Evolutionary conservation across 1,140 invertebrate genomes (phyloP).

Genomic region (Drosophila guanche): DNA sequence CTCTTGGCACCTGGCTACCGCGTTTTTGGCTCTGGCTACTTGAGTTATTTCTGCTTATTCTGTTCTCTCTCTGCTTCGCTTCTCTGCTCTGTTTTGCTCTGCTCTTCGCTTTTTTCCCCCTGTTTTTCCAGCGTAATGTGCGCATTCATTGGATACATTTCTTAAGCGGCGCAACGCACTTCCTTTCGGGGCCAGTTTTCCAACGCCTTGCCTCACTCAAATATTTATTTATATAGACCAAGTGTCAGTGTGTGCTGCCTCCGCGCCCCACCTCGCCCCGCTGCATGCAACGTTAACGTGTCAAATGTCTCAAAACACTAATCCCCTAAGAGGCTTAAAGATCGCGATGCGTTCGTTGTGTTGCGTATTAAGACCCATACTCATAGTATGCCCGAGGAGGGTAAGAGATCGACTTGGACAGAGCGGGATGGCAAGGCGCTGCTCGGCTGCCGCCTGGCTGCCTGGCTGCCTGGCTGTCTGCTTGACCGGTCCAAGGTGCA

Average conservation of each 20-base stretch:
- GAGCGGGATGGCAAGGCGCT: slow-evolving; percentile 1
- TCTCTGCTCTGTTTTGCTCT: not conserved
- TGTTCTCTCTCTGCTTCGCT: not conserved
- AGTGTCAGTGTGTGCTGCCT: slow-evolving; percentile 22
- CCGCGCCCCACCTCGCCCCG: not conserved
- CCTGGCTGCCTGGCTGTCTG: slow-evolving; percentile 53
- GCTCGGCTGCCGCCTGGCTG: slow-evolving; percentile 31
- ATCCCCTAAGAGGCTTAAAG: slow-evolving; percentile 81
- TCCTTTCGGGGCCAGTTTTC: slow-evolving; percentile 61
- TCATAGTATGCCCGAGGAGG: too few species aligned
- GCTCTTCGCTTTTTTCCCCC: not conserved
- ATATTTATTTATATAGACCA: slow-evolving; percentile 64
- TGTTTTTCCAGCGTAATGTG: slow-evolving; percentile 9
- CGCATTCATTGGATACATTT: slow-evolving; percentile 63
- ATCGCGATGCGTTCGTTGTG: slow-evolving; percentile 68
- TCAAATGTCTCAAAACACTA: slow-evolving; percentile 82
- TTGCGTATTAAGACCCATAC: slow-evolving; percentile 40
- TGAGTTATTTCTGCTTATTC: not conserved
- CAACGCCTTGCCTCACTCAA: slow-evolving; percentile 20
- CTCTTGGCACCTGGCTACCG: too few species aligned
- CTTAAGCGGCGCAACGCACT: slow-evolving; percentile 64
- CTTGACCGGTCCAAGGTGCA: slow-evolving; percentile 43
- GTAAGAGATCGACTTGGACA: too few species aligned
- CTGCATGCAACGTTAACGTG: slow-evolving; percentile 73
- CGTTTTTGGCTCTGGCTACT: too few species aligned